Evolutionary conservation across 2,797 vertebrate species (phyloP).

Genomic region (Schizothorax lantsangensis): DNA sequence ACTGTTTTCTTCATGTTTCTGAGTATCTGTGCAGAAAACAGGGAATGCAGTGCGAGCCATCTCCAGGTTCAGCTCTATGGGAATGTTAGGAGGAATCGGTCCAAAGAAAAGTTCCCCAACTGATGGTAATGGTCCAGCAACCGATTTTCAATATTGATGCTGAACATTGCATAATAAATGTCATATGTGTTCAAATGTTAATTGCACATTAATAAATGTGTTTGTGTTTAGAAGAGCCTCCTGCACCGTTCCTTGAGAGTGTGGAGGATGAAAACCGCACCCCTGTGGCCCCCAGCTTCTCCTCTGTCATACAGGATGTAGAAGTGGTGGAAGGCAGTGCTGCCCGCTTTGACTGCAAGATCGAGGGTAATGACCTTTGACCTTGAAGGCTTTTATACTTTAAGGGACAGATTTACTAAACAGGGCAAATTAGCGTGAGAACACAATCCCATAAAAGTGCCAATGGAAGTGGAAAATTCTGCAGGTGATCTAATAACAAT

Average conservation of each 20-base stretch:
- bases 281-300: conserved; percentile 82
- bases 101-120: conserved; percentile 91
- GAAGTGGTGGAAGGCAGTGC: conserved; percentile 89
- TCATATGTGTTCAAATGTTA: conserved; percentile 5
- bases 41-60: conserved; percentile 97
- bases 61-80: conserved; percentile 95
- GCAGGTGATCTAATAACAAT: neutral
- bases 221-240: conserved; percentile 52
- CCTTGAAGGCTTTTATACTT: neutral
- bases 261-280: conserved; percentile 81
- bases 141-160: neutral
- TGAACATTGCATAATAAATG: neutral
- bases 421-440: neutral
- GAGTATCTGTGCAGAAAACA: conserved; percentile 85
- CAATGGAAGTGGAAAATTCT: neutral
- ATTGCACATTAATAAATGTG: conserved; percentile 10
- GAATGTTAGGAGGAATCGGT: conserved; percentile 97
- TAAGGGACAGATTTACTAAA: neutral
- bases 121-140: conserved; percentile 79
- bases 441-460: neutral
- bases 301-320: conserved; percentile 83
- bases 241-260: conserved; percentile 77
- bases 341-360: conserved; percentile 91
- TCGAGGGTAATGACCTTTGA: conserved; percentile 79
- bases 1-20: conserved; percentile 2